A percentile compares a stretch with the other conserved stretches of the same genome.
Conservation (phyloP, 2,113 vertebrate species). For the Dipodomys spectabilis region DNA sequence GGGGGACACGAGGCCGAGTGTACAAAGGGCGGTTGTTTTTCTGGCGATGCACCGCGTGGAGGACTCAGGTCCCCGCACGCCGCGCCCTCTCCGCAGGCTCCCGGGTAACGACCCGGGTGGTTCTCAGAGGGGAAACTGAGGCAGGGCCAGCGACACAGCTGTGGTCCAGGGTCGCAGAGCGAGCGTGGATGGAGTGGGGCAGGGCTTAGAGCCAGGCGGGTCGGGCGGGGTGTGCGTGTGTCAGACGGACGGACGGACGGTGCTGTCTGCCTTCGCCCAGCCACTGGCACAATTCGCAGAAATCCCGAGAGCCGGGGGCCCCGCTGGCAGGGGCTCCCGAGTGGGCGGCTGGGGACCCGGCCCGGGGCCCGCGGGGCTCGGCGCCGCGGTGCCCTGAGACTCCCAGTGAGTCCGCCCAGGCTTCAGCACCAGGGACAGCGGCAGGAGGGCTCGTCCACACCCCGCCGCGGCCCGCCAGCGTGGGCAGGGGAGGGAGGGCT, state of each 20-base stretch:
- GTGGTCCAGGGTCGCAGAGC: not conserved
- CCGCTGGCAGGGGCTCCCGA: no score
- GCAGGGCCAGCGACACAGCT: not conserved
- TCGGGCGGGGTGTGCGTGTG: not conserved
- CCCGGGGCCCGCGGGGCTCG: not conserved
- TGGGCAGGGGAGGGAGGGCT: no score
- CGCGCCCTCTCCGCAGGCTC: not conserved
- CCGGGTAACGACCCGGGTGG: not conserved
- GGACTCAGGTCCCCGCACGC: not conserved
- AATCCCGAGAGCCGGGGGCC: not conserved
- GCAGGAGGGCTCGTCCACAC: no score
- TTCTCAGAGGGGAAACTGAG: conserved; percentile 12
- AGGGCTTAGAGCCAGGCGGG: no score
- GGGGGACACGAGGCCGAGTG: conserved; percentile 18
- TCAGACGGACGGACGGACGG: no score
- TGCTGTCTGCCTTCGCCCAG: not conserved
- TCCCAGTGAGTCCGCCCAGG: rapidly evolving
- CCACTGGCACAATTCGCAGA: not conserved
- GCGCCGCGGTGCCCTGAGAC: not conserved
- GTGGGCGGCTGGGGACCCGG: no score
- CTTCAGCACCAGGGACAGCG: conserved; percentile 79
- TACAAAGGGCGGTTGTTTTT: conserved; percentile 43
- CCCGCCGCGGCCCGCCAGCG: no score
- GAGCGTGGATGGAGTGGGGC: not conserved
- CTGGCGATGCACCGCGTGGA: not conserved